Evolutionary conservation across 1,140 invertebrate species (phyloP).

Genomic region (Bradynema listronoti): DNA sequence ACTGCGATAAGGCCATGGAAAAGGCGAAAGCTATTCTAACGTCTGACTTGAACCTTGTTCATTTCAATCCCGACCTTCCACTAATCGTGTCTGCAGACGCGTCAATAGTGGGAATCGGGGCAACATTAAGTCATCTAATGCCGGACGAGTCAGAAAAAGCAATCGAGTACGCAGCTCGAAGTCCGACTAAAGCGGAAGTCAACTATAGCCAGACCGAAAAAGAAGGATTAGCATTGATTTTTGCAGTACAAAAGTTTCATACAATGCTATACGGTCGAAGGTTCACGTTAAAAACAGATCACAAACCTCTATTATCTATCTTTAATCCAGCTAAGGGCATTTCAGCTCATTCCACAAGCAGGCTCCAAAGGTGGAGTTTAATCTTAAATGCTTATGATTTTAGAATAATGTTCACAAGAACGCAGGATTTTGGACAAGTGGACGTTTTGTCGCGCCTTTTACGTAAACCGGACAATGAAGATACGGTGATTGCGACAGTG

Average conservation of each 20-base stretch:
- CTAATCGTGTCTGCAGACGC: constrained; percentile 61
- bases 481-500: constrained; percentile 9
- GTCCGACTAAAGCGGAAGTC: constrained; percentile 58
- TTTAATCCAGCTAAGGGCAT: constrained; percentile 17
- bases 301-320: constrained; percentile 18
- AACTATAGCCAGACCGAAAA: constrained; percentile 63
- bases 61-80: constrained; percentile 57
- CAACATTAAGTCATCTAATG: constrained; percentile 60
- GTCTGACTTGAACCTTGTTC: constrained; percentile 42
- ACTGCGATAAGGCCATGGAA: constrained; percentile 31
- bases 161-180: constrained; percentile 59
- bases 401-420: constrained; percentile 15
- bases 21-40: constrained; percentile 45
- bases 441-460: constrained; percentile 14
- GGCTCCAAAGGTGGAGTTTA: constrained; percentile 15
- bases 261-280: constrained; percentile 9
- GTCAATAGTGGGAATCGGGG: constrained; percentile 59
- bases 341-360: constrained; percentile 12
- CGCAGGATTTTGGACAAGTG: constrained; percentile 9
- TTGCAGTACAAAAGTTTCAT: constrained; percentile 17
- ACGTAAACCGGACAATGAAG: constrained; percentile 11
- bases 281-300: constrained; percentile 17
- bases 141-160: constrained; percentile 58
- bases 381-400: constrained; percentile 14
- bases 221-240: constrained; percentile 53